Conservation (phyloP, 1,140 invertebrate genomes). For the Drosophila pallidifrons region DNA sequence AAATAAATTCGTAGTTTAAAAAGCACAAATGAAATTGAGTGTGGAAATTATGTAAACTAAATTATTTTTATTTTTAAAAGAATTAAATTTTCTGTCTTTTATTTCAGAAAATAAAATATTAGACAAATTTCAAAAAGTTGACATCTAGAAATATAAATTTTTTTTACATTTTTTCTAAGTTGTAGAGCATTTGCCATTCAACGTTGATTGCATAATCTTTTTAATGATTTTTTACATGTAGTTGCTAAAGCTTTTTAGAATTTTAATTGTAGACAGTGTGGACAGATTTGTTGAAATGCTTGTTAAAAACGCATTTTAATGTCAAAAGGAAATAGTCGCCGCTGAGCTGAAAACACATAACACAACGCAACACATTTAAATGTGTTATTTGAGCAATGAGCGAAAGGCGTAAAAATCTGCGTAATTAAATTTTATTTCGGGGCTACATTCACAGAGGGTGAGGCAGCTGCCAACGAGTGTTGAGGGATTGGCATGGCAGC, state of each 20-base stretch:
- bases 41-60: too few relatives aligned
- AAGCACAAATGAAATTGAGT: too few relatives aligned
- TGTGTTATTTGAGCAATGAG: constrained; percentile 77
- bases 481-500: constrained; percentile 62
- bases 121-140: too few relatives aligned
- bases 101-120: too few relatives aligned
- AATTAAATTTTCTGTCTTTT: too few relatives aligned
- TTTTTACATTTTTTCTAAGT: too few relatives aligned
- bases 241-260: constrained; percentile 60
- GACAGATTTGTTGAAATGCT: constrained; percentile 82
- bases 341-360: background rate
- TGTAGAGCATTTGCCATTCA: constrained; percentile 31
- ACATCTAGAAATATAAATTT: too few relatives aligned
- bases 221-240: constrained; percentile 18
- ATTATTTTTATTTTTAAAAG: too few relatives aligned
- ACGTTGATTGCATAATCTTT: background rate
- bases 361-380: constrained; percentile 34
- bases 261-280: constrained; percentile 75
- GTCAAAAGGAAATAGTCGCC: constrained; percentile 77
- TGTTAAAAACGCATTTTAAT: constrained; percentile 80
- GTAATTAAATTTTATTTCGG: constrained; percentile 82
- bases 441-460: constrained; percentile 18
- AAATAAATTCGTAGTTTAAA: too few relatives aligned
- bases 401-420: constrained; percentile 79
- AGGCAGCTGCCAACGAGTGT: constrained; percentile 64